Base-by-base conservation (phyloP, 92 coral and sea anemone genomes). In the Paragorgia papillata region DNA sequence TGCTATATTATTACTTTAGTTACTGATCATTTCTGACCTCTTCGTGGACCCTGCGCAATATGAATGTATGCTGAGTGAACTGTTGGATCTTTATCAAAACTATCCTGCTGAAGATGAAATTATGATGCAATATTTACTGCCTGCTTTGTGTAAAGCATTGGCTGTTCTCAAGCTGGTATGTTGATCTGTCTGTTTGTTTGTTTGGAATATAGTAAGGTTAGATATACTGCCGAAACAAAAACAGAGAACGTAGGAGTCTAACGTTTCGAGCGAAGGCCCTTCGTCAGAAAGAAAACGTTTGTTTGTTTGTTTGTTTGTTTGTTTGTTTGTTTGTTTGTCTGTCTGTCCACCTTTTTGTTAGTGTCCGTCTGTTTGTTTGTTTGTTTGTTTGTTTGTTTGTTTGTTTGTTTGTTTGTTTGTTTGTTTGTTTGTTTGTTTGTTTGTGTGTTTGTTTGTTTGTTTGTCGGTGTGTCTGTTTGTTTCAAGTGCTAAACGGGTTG, bases 161-260 rank as follows among this genome's bases (percentile, higher is more conserved):
- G 97, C 97, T 1, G 89, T 90, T 86, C 86, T 93, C 44, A 93
- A 93, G 67, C 80, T 88, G 86, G 97, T 93, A 80, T 49, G 96
- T 5, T 7, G 20, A 27, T 10, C 15, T 51, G 20, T 1, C 37
- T 0, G 7, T 25, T 24, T 27, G 43, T 61, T 30, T 29, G 17
- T 24, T n/a, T n/a, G n/a, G n/a, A n/a, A n/a, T n/a, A n/a, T n/a
- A n/a, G n/a, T n/a, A n/a, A n/a, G n/a, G n/a, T 0, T 58, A 15
- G 25, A n/a, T n/a, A n/a, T n/a, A n/a, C n/a, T n/a, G n/a, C n/a
- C n/a, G n/a, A n/a, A n/a, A n/a, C n/a, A n/a, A n/a, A n/a, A n/a
- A n/a, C n/a, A n/a, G n/a, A n/a, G n/a, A n/a, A n/a, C n/a, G n/a
- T n/a, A n/a, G n/a, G n/a, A n/a, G n/a, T n/a, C n/a, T n/a, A n/a